Conservation (phyloP, 1,140 invertebrate genomes). For the Leptinotarsa defecta region DNA sequence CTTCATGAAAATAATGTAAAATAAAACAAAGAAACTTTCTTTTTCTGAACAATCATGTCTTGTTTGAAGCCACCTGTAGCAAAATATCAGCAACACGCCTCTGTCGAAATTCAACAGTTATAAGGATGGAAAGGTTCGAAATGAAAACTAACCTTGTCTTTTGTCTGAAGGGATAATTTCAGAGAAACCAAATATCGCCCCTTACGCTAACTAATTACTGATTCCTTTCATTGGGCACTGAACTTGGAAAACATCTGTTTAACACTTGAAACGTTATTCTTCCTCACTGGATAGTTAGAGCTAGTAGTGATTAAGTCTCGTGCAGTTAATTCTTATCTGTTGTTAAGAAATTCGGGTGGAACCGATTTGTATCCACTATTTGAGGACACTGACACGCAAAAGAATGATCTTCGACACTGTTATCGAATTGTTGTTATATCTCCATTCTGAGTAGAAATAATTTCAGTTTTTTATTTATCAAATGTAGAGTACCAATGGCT, state of each 20-base stretch:
- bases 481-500: constrained; percentile 37
- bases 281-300: neutral
- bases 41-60: no score
- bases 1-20: no score
- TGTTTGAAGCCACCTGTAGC: no score
- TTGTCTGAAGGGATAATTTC: neutral
- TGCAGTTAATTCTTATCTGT: constrained; percentile 10
- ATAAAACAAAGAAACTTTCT: no score
- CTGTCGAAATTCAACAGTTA: neutral
- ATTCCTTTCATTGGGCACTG: constrained; percentile 27
- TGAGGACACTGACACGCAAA: constrained; percentile 37
- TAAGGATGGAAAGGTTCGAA: neutral
- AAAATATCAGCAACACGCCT: neutral
- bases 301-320: neutral
- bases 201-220: neutral
- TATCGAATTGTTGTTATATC: constrained; percentile 33
- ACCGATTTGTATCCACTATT: constrained; percentile 25
- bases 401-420: constrained; percentile 41
- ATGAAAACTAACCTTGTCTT: constrained; percentile 11
- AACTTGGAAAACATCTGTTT: constrained; percentile 37
- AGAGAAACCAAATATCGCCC: neutral
- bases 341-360: constrained; percentile 32
- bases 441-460: constrained; percentile 28
- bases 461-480: constrained; percentile 29
- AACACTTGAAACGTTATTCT: constrained; percentile 34